A percentile compares a stretch with the other conserved stretches of the same genome.
These are phyloP conservation scores for Pundamilia nyererei DNA, from an alignment of 2,113 vertebrate species.

Conservation along the genomic window DNA sequence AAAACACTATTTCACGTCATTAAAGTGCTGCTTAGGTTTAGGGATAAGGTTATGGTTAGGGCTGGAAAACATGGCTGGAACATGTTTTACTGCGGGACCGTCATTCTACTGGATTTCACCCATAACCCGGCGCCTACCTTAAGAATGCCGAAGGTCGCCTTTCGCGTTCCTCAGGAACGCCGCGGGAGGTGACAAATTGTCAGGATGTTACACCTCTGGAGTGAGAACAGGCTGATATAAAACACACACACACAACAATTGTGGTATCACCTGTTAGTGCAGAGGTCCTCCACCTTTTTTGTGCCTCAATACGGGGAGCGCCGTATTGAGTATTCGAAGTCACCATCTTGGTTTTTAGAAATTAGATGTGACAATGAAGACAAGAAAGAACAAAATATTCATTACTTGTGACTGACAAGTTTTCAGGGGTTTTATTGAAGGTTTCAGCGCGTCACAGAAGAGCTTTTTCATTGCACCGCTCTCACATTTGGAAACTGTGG, in stretches of 20 bases:
- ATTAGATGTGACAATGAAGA: not conserved
- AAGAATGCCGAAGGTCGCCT: rapidly evolving
- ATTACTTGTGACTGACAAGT: not conserved
- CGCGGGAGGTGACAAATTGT: not conserved
- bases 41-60: not conserved
- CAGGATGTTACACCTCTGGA: rapidly evolving
- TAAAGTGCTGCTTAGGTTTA: not conserved
- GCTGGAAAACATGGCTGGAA: not conserved
- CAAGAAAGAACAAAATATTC: not conserved
- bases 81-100: not conserved
- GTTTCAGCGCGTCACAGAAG: rapidly evolving
- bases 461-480: not conserved
- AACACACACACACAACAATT: not conserved
- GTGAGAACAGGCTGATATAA: not conserved
- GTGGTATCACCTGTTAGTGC: not conserved
- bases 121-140: not conserved
- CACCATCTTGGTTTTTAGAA: not conserved
- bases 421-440: not conserved
- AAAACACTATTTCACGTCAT: not conserved
- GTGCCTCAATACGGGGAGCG: rapidly evolving
- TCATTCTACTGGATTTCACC: not conserved
- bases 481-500: not conserved
- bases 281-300: not conserved
- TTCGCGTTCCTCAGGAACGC: not conserved
- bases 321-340: rapidly evolving